Evolutionary conservation across 2,888 invertebrate species (phyloP), one percentile per base, ranked within the genome.

Genomic region (Sipha maydis): DNA sequence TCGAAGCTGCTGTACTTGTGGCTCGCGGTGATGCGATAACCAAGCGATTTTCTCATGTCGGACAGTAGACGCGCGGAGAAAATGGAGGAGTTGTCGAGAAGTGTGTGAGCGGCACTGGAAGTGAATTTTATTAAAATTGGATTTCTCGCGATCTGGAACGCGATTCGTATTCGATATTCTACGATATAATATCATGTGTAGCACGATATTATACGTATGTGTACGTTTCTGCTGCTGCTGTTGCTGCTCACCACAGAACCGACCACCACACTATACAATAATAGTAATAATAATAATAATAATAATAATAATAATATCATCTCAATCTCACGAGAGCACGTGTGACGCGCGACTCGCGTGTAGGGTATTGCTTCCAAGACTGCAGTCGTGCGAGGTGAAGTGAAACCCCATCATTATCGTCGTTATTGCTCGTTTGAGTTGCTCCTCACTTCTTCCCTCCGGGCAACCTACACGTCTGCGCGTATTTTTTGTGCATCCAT

Each of bases 371-470:
- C 48, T 48, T 48, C 48, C 48, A 48, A 14, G 48, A 48, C 48
- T 14, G 48, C 14, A 14, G 48, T 1, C 48, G 48, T 1, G 14
- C 48, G 48, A n/a, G 83, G 75, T 61, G 56, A 61, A 76, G 56
- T 61, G 75, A 28, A 84, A 84, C 75, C 75, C 83, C 75, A 31
- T 84, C 83, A 84, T 84, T 76, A 84, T 28, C 28, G 61, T 38
- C 28, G 61, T 84, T 75, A 75, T 71, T 71, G 71, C 82, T 83
- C 82, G 82, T 83, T 71, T 71, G 82, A n/a, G 61, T 80, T 54
- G 17, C 61, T 31, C 69, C 28, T 71, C 31, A 31, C 14, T 28
- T 17, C 71, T 17, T 3, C 28, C n/a, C 28, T 11, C 9, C 28
- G n/a, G n/a, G n/a, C n/a, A n/a, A 3, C 25, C 21, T 2, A 21